Percentiles rank a stretch among this genome's conserved stretches.
Evolutionary conservation across 2,888 invertebrate genomes (phyloP).

Genomic region (Meiosimyza decipiens): DNA sequence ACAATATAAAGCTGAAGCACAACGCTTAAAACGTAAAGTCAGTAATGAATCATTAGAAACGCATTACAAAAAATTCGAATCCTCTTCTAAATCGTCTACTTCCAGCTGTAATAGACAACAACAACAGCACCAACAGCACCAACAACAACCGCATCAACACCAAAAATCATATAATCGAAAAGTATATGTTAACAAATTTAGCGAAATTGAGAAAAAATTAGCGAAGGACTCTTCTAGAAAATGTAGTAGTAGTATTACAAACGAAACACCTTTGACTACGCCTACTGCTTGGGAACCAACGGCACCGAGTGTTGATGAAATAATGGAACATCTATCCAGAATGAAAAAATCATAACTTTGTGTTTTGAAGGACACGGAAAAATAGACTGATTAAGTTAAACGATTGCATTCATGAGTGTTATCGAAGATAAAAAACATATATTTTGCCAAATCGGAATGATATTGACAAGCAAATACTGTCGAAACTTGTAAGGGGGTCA

Average conservation of each 20-base stretch:
- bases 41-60: conserved; percentile 10
- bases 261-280: conserved; percentile 17
- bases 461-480: background rate
- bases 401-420: background rate
- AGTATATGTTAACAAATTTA: conserved; percentile 35
- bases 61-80: conserved; percentile 12
- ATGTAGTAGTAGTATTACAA: background rate
- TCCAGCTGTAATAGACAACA: background rate
- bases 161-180: conserved; percentile 4
- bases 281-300: conserved; percentile 36
- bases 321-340: conserved; percentile 30
- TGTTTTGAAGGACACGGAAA: background rate
- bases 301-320: conserved; percentile 31
- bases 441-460: background rate
- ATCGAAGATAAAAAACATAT: background rate
- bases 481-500: background rate
- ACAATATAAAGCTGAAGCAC: conserved; percentile 10
- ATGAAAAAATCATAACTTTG: conserved; percentile 23
- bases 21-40: conserved; percentile 29
- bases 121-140: background rate
- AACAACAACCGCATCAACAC: background rate
- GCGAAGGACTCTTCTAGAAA: background rate
- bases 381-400: background rate
- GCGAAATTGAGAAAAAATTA: conserved; percentile 32
- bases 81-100: background rate